Conservation (phyloP, 1,140 invertebrate genomes). For the Drosophila gunungcola region DNA sequence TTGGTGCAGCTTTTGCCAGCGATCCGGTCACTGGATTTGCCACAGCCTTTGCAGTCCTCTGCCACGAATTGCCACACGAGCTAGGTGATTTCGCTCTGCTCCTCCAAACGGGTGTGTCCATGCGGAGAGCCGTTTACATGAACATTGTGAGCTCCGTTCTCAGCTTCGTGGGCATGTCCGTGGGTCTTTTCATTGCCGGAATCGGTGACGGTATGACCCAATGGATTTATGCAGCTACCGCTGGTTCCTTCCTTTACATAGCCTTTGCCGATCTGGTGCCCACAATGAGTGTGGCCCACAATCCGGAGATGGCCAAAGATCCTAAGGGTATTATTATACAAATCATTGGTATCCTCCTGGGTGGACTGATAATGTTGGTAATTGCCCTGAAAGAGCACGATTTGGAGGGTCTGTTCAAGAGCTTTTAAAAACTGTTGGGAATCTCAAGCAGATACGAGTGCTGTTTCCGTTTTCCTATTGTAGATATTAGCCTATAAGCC, state of each 20-base stretch:
- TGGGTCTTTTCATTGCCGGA: conserved; percentile 90
- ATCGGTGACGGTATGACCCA: conserved; percentile 87
- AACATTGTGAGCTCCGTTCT: conserved; percentile 91
- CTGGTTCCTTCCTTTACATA: conserved; percentile 93
- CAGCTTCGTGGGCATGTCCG: conserved; percentile 90
- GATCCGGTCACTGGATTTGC: conserved; percentile 90
- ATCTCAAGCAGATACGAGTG: conserved; percentile 7
- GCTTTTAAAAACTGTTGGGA: conserved; percentile 26
- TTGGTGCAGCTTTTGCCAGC: conserved; percentile 91
- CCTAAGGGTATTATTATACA: conserved; percentile 85
- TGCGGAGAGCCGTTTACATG: conserved; percentile 89
- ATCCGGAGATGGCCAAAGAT: conserved; percentile 84
- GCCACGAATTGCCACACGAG: conserved; percentile 93
- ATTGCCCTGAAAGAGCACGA: conserved; percentile 91
- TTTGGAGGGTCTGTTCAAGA: conserved; percentile 86
- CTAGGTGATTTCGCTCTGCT: conserved; percentile 93
- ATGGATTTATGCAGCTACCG: conserved; percentile 92
- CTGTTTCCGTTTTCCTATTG: conserved; percentile 7
- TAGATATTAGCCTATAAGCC: conserved; percentile 38
- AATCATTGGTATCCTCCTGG: conserved; percentile 88
- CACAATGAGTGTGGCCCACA: conserved; percentile 86
- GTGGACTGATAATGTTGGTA: conserved; percentile 90
- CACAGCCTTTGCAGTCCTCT: conserved; percentile 92
- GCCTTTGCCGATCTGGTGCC: conserved; percentile 91
- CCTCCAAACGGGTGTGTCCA: conserved; percentile 90